Conservation (phyloP, 1,140 invertebrate species). For the Paraescarpia echinospica region DNA sequence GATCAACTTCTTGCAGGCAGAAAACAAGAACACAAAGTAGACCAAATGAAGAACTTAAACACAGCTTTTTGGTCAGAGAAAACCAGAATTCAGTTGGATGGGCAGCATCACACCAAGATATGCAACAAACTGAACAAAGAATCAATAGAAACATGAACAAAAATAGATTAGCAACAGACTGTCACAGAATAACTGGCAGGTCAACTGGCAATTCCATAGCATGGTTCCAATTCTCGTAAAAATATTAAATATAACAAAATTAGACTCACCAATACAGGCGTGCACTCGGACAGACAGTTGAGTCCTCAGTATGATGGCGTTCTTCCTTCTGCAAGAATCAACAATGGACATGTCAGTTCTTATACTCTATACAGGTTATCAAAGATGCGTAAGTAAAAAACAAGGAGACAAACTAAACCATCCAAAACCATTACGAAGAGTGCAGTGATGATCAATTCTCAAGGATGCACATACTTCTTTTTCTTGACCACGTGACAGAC, state of each 20-base stretch:
- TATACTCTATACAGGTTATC: background rate
- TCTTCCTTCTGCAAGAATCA: slow-evolving; percentile 85
- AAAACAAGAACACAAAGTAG: too few relatives aligned
- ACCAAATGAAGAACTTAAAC: background rate
- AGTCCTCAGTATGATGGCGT: slow-evolving; percentile 92
- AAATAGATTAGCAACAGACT: too few relatives aligned
- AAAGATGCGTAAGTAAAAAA: background rate
- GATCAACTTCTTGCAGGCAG: too few relatives aligned
- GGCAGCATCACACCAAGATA: too few relatives aligned
- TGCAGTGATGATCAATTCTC: background rate
- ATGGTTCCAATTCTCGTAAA: too few relatives aligned
- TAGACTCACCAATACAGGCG: slow-evolving; percentile 85
- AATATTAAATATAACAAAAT: background rate
- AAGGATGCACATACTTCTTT: background rate
- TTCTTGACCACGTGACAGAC: background rate
- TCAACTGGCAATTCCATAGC: too few relatives aligned
- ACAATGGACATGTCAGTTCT: too few relatives aligned
- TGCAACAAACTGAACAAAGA: too few relatives aligned
- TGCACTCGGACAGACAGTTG: slow-evolving; percentile 95
- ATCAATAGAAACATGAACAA: too few relatives aligned
- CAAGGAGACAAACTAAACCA: background rate
- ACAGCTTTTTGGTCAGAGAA: background rate
- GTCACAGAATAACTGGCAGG: too few relatives aligned
- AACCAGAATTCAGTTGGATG: background rate
- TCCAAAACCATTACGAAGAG: background rate